Base-by-base conservation (phyloP, 2,113 vertebrate species). In the Gymnorhina tibicen region DNA sequence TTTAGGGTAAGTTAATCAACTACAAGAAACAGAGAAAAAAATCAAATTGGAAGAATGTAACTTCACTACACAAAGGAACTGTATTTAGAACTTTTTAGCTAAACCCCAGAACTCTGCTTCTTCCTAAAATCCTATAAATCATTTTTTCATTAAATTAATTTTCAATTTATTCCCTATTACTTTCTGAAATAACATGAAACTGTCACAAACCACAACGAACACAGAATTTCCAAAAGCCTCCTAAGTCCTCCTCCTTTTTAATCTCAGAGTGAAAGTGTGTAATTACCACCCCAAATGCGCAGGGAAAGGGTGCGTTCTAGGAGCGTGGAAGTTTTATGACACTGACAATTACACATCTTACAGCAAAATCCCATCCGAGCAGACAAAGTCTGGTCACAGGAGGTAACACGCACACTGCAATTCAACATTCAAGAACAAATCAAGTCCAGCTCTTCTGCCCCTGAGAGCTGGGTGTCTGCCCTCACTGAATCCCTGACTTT, bases 281-380 rank as follows among this genome's bases (percentile, higher is more conserved):
- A 66, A 84, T 87, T 14, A 13, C 37, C n/a, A 7, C 16, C 41
- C 66, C 18, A n/a, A 89, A 69, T 1, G 7, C 16, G 22, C 23
- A 53, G 13, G 37, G 64, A 50, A 85, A 47, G 58, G 3, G 0
- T 5, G 21, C 4, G 0, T 49, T 76, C 37, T 3, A 20, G 0
- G 2, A 59, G 39, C 47, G 3, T 4, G 13, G 1, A 83, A 76
- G 23, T 91, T 93, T 64, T n/a, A 26, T 13, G 53, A 56, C 66
- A 46, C 44, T 28, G 81, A 67, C 37, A 85, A 91, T 75, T 66
- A 58, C 1, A 46, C 23, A 19, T 22, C 37, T 42, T 28, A 56
- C 28, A 77, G 44, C 30, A 55, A 93, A 85, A 95, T 12, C 79
- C 1, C 32, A 30, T 19, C 30, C 17, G 20, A 81, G 87, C 68